These are phyloP conservation scores for Miniopterus natalensis DNA, from an alignment of 2,113 vertebrate species.

Conservation along the genomic window DNA sequence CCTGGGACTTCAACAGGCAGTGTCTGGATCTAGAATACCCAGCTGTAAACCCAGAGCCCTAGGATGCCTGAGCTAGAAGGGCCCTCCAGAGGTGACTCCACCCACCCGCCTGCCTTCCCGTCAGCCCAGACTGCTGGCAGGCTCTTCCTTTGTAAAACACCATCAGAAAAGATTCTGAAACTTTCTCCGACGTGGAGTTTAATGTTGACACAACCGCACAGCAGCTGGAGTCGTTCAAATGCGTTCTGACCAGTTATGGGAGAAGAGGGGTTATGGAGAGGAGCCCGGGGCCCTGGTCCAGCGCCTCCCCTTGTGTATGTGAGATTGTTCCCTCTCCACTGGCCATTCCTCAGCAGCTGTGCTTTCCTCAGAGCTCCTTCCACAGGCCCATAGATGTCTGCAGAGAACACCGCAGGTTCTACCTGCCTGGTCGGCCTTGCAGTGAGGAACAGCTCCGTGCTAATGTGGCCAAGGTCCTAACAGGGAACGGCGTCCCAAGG, in stretches of 20 bases:
- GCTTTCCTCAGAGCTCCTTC: neutral
- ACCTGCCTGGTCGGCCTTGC: neutral
- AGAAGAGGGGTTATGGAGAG: neutral
- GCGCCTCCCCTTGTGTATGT: neutral
- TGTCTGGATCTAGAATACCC: neutral
- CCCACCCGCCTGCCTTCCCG: neutral
- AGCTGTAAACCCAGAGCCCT: neutral
- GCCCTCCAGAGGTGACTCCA: neutral
- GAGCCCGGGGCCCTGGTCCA: rapidly evolving
- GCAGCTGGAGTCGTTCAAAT: neutral
- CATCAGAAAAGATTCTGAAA: neutral
- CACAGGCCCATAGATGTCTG: rapidly evolving
- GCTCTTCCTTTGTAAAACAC: neutral
- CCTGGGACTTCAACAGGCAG: neutral
- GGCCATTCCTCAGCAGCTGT: neutral
- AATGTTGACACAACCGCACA: neutral
- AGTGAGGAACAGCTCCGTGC: neutral
- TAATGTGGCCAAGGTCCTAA: neutral
- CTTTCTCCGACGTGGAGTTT: neutral
- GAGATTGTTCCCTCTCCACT: neutral
- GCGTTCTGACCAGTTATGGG: neutral
- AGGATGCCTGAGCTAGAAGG: neutral
- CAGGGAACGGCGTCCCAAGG: rapidly evolving
- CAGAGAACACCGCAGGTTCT: neutral
- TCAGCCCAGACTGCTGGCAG: neutral